Percentiles rank a stretch among this genome's conserved stretches.
phyloP scores from a whole-genome alignment of 2,888 invertebrate species.

The Trilocha varians region DNA sequence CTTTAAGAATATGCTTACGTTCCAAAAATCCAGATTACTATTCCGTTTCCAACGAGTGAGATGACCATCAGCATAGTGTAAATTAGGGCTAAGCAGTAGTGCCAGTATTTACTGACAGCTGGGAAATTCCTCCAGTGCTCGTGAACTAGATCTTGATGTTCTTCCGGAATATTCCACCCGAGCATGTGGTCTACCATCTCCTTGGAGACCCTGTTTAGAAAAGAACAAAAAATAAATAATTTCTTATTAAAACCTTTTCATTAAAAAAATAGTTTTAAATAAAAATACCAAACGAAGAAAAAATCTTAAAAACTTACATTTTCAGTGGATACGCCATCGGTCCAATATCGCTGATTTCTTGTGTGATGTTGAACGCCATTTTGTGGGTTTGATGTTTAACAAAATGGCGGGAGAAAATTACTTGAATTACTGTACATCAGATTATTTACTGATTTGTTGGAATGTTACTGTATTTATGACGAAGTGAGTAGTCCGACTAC shows the following conservation, averaged over 20 bases:
- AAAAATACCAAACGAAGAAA: neutral
- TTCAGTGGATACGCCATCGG: slow-evolving; percentile 59
- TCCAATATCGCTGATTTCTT: slow-evolving; percentile 33
- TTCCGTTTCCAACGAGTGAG: slow-evolving; percentile 79
- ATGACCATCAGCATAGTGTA: slow-evolving; percentile 76
- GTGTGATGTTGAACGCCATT: slow-evolving; percentile 57
- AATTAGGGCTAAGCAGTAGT: slow-evolving; percentile 76
- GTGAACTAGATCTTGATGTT: slow-evolving; percentile 76
- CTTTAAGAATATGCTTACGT: slow-evolving; percentile 70
- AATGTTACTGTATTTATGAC: slow-evolving; percentile 33
- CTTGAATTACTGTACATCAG: slow-evolving; percentile 1
- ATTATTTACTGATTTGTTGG: slow-evolving; percentile 9
- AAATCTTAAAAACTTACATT: slow-evolving; percentile 44
- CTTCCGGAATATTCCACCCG: slow-evolving; percentile 80
- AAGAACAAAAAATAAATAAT: neutral
- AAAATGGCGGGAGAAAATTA: slow-evolving; percentile 31
- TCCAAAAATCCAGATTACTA: slow-evolving; percentile 82
- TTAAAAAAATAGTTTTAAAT: neutral
- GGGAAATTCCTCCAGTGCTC: slow-evolving; percentile 80
- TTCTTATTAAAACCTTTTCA: slow-evolving; percentile 1
- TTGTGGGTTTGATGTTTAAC: slow-evolving; percentile 32
- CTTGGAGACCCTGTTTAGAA: slow-evolving; percentile 42
- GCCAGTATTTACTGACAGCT: slow-evolving; percentile 78
- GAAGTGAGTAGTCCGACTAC: slow-evolving; percentile 72
- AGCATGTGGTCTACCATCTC: slow-evolving; percentile 68